Percentiles rank a stretch among this genome's conserved stretches.
Evolutionary conservation across 2,797 vertebrate species (phyloP).

Genomic region (Clarias platycephalus): DNA sequence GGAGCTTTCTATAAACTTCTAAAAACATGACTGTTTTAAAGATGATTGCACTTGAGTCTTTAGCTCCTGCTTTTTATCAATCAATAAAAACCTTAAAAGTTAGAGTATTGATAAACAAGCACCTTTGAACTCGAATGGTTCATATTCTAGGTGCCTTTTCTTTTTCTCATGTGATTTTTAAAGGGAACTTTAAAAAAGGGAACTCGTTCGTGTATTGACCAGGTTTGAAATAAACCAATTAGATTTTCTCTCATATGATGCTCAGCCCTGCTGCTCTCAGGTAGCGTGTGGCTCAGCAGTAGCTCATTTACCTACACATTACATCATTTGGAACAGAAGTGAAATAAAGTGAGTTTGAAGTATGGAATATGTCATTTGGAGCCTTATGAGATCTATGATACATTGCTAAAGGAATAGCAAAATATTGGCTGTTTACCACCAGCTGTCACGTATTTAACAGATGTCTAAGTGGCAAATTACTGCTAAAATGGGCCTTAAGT

Average conservation of each 20-base stretch:
- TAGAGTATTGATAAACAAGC: not conserved
- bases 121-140: not conserved
- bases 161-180: not conserved
- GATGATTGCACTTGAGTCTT: not conserved
- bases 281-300: too few relatives aligned
- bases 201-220: too few relatives aligned
- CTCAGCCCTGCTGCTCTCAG: too few relatives aligned
- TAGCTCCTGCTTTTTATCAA: not conserved
- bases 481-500: conserved; percentile 3
- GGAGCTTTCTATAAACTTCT: not conserved
- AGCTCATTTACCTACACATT: too few relatives aligned
- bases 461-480: conserved; percentile 6
- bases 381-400: too few relatives aligned
- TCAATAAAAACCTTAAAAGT: not conserved
- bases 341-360: too few relatives aligned
- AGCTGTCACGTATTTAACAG: conserved; percentile 21
- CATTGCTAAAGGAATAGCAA: too few relatives aligned
- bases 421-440: not conserved
- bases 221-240: too few relatives aligned
- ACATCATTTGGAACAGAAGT: too few relatives aligned
- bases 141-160: not conserved
- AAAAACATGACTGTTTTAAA: not conserved
- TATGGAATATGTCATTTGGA: too few relatives aligned
- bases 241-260: too few relatives aligned
- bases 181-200: too few relatives aligned